phyloP scores from a whole-genome alignment of 2,113 vertebrate species.

The Meleagris gallopavo region DNA sequence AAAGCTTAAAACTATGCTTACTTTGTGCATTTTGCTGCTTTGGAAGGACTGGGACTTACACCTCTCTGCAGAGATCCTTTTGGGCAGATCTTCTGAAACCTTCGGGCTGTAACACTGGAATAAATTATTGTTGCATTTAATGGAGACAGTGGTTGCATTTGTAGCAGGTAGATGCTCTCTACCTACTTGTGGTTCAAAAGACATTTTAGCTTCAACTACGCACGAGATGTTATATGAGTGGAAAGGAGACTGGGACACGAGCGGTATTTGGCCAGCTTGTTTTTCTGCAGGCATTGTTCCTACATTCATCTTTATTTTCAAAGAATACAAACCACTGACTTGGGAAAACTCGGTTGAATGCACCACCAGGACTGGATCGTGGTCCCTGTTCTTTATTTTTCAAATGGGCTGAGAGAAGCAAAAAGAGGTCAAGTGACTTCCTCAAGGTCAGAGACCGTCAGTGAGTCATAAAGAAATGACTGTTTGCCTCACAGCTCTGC shows the following conservation, averaged over 20 bases:
- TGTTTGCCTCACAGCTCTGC: conserved; percentile 53
- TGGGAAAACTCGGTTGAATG: background rate
- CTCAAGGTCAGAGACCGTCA: conserved; percentile 56
- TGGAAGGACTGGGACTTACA: background rate
- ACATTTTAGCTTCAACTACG: background rate
- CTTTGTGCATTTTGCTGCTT: conserved; percentile 9
- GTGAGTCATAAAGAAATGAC: conserved; percentile 59
- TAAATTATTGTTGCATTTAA: background rate
- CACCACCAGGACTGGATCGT: background rate
- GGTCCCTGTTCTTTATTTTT: background rate
- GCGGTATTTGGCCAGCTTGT: background rate
- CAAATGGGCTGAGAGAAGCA: conserved; percentile 7
- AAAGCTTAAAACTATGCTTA: conserved; percentile 43
- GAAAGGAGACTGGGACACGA: background rate
- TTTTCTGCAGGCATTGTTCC: background rate
- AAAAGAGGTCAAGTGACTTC: conserved; percentile 58
- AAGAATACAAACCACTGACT: background rate
- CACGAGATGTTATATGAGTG: background rate
- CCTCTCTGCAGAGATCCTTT: background rate
- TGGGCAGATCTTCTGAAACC: background rate
- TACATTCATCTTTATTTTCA: background rate
- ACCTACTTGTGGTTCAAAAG: background rate
- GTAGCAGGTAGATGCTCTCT: background rate
- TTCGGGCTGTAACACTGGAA: background rate
- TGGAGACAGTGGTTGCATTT: background rate